Percentiles rank a stretch among this genome's conserved stretches.
These are phyloP conservation scores for Pundamilia nyererei DNA, from an alignment of 2,113 vertebrate genomes.

Conservation along the genomic window DNA sequence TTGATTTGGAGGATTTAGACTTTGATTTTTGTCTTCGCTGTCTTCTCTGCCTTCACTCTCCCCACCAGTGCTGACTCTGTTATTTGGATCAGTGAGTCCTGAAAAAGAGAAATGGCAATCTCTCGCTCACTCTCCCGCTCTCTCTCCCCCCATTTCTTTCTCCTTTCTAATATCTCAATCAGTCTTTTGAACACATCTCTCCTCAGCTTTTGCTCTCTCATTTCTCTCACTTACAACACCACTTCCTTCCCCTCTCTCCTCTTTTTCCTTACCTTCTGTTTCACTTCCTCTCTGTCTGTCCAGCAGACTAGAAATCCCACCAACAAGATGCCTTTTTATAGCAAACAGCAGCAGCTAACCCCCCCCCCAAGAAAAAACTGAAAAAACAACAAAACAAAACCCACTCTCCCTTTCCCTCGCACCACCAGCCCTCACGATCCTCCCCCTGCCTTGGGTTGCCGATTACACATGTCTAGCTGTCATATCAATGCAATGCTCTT, in stretches of 20 bases:
- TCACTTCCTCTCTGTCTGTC: conserved; percentile 20
- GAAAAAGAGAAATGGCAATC: background rate
- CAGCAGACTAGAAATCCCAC: conserved; percentile 26
- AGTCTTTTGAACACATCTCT: background rate
- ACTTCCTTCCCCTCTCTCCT: background rate
- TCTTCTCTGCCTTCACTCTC: background rate
- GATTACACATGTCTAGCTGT: conserved; percentile 9
- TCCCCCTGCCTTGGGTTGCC: background rate
- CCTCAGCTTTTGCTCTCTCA: background rate
- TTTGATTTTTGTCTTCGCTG: conserved; percentile 42
- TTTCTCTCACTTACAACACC: background rate
- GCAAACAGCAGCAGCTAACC: conserved; percentile 36
- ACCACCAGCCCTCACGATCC: background rate
- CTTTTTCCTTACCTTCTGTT: background rate
- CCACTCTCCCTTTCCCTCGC: background rate
- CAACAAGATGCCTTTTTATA: conserved; percentile 63
- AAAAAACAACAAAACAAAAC: background rate
- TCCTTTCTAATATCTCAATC: background rate
- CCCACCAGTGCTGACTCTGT: conserved; percentile 47
- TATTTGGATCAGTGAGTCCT: conserved; percentile 48
- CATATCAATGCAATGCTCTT: conserved; percentile 40
- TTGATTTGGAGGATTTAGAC: conserved; percentile 32
- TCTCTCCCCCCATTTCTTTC: background rate
- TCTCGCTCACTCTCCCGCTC: background rate
- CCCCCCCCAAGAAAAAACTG: background rate